Evolutionary conservation across 2,113 vertebrate species (phyloP).

Genomic region (Centropus bengalensis): DNA sequence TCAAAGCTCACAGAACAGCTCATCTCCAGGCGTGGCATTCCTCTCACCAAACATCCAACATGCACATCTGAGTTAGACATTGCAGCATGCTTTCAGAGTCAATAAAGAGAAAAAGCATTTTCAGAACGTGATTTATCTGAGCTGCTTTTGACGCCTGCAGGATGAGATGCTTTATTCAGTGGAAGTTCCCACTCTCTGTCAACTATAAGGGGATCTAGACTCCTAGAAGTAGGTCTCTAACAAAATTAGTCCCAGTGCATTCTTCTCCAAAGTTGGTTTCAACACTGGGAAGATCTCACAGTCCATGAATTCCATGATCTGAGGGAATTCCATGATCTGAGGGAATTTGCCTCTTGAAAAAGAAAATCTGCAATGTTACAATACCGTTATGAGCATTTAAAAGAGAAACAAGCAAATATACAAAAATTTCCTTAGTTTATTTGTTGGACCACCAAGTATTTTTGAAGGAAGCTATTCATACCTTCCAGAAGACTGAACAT

Average conservation of each 20-base stretch:
- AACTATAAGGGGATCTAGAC: background rate
- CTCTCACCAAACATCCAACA: background rate
- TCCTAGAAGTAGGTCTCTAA: background rate
- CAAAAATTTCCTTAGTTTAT: background rate
- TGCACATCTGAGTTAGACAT: background rate
- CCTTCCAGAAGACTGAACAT: background rate
- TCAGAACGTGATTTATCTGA: background rate
- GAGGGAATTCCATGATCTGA: background rate
- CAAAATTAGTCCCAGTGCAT: background rate
- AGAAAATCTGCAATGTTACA: background rate
- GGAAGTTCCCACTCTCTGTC: background rate
- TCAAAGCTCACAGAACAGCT: background rate
- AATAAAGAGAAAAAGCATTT: conserved; percentile 13
- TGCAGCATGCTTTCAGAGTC: background rate
- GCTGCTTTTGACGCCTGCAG: background rate
- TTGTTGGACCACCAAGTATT: background rate
- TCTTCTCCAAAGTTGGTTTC: background rate
- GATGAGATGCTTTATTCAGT: background rate
- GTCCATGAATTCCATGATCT: background rate
- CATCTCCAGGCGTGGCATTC: background rate
- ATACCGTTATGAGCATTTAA: background rate
- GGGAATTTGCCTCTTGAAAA: background rate
- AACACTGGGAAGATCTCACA: background rate
- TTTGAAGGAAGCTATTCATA: background rate
- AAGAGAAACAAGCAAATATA: background rate